These are phyloP conservation scores for Nibea coibor DNA, from an alignment of 2,113 vertebrate genomes.

Conservation along the genomic window DNA sequence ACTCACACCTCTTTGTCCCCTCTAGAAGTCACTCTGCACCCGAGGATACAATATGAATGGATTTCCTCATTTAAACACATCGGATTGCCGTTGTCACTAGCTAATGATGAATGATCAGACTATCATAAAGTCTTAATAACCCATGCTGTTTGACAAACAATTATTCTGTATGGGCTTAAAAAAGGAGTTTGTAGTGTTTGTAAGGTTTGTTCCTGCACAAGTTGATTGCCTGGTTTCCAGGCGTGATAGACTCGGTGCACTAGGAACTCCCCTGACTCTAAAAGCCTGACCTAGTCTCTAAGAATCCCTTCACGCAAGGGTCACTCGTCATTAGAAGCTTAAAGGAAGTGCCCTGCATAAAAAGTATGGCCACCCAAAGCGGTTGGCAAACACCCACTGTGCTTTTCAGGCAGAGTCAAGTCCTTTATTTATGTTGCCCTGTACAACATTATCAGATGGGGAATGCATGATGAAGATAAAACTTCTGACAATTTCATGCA, in stretches of 20 bases:
- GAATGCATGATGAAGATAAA: constrained; percentile 40
- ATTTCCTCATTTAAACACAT: constrained; percentile 51
- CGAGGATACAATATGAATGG: constrained; percentile 32
- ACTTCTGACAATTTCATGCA: constrained; percentile 9
- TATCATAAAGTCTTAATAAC: constrained; percentile 68
- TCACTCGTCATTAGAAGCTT: constrained; percentile 87
- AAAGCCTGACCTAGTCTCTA: constrained; percentile 85
- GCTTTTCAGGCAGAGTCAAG: constrained; percentile 75
- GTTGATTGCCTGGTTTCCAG: constrained; percentile 80
- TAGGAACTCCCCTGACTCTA: constrained; percentile 82
- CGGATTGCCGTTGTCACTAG: constrained; percentile 35
- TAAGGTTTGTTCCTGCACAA: constrained; percentile 67
- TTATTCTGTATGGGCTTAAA: constrained; percentile 57
- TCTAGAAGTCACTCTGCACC: constrained; percentile 58
- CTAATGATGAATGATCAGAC: constrained; percentile 61
- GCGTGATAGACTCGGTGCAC: constrained; percentile 79
- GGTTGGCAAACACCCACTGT: constrained; percentile 74
- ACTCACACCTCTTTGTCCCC: constrained; percentile 69
- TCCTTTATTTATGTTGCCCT: constrained; percentile 69
- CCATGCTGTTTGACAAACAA: constrained; percentile 66
- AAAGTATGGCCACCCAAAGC: constrained; percentile 87
- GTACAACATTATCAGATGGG: constrained; percentile 61
- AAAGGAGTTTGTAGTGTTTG: constrained; percentile 53
- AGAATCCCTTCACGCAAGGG: constrained; percentile 84
- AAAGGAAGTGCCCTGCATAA: constrained; percentile 81